A percentile compares a stretch with the other conserved stretches of the same genome.
phyloP scores from a whole-genome alignment of 1,140 invertebrate genomes.

The Brachystomella parvula region DNA sequence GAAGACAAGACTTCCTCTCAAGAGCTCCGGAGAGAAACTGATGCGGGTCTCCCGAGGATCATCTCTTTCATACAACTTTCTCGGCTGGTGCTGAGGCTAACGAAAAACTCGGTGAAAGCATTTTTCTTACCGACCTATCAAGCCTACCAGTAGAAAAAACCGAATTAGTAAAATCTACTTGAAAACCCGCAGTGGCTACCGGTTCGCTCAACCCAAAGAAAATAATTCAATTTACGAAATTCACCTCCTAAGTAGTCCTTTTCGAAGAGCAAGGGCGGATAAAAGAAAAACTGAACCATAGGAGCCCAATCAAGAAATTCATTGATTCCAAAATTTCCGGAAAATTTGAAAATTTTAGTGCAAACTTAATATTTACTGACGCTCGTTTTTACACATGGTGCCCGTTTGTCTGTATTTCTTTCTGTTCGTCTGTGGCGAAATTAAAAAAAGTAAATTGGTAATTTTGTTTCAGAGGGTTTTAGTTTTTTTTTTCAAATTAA shows the following conservation, averaged over 20 bases:
- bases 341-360: no score
- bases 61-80: constrained; percentile 2
- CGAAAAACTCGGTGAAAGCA: neutral
- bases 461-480: no score
- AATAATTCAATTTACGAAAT: constrained; percentile 9
- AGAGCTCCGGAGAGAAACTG: constrained; percentile 19
- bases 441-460: no score
- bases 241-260: constrained; percentile 1
- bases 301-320: no score
- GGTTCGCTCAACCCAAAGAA: neutral
- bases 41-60: constrained; percentile 20
- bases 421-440: no score
- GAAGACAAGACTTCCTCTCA: constrained; percentile 27
- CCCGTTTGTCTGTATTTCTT: no score
- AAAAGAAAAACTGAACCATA: neutral
- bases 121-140: neutral
- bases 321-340: no score
- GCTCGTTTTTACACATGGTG: no score
- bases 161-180: constrained; percentile 1
- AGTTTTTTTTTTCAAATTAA: no score
- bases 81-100: neutral
- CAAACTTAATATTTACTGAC: no score
- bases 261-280: neutral
- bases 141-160: neutral
- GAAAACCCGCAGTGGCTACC: neutral